phyloP scores from a whole-genome alignment of 2,888 invertebrate species.

The Megastigmus dorsalis region DNA sequence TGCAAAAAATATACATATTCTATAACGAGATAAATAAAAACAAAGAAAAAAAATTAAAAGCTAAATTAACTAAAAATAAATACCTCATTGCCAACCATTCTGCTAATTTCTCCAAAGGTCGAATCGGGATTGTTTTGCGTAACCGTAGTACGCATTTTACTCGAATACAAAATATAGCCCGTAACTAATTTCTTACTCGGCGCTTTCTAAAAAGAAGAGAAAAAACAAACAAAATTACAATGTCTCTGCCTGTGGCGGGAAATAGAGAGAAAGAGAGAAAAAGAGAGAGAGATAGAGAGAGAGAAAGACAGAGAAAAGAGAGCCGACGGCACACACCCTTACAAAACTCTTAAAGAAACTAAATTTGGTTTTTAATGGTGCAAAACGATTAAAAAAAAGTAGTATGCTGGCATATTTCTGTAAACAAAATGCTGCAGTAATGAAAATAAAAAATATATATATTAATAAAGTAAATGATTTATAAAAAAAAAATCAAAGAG shows the following conservation, averaged over 20 bases:
- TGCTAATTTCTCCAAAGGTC: conserved; percentile 90
- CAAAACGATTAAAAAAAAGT: conserved; percentile 56
- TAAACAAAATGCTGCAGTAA: conserved; percentile 51
- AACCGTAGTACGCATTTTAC: conserved; percentile 94
- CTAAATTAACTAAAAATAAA: conserved; percentile 66
- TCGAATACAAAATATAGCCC: conserved; percentile 98
- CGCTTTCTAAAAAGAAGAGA: conserved; percentile 73
- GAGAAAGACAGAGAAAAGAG: conserved; percentile 3
- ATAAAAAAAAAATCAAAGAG: conserved; percentile 23
- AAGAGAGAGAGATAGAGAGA: conserved; percentile 6
- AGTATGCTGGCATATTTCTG: conserved; percentile 73
- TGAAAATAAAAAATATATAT: conserved; percentile 50
- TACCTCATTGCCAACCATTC: conserved; percentile 84
- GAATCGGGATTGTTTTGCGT: conserved; percentile 95
- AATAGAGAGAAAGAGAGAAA: not conserved
- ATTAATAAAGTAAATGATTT: too few species aligned
- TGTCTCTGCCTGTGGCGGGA: not conserved
- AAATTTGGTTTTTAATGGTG: conserved; percentile 45
- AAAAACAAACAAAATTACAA: conserved; percentile 44
- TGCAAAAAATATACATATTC: too few species aligned
- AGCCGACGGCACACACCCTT: conserved; percentile 48
- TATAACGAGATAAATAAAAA: not conserved
- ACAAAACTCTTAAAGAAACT: conserved; percentile 48
- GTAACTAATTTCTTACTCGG: conserved; percentile 90
- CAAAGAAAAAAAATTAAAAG: conserved; percentile 54